A percentile compares a stretch with the other conserved stretches of the same genome.
Conservation (phyloP, 1,140 invertebrate species). For the Drosophila ironensis region DNA sequence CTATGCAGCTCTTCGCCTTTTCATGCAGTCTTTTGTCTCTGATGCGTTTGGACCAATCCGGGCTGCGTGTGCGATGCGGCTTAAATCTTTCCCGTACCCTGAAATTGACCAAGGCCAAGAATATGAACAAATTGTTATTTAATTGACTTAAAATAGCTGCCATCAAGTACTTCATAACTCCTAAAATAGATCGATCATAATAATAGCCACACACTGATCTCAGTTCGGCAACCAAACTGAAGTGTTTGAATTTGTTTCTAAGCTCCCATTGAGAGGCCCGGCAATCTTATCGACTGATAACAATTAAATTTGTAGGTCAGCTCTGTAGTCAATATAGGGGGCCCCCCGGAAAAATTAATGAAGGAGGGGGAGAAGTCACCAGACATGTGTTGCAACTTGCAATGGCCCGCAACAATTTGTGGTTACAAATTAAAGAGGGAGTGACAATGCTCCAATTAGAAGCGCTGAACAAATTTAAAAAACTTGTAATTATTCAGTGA, state of each 20-base stretch:
- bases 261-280: slow-evolving; percentile 19
- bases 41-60: slow-evolving; percentile 82
- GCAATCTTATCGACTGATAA: slow-evolving; percentile 70
- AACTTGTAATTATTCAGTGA: too few relatives aligned
- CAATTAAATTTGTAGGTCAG: slow-evolving; percentile 58
- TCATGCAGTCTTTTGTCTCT: slow-evolving; percentile 82
- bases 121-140: slow-evolving; percentile 1
- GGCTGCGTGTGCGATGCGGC: slow-evolving; percentile 74
- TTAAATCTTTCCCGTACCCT: slow-evolving; percentile 82
- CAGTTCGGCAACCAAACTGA: too few relatives aligned
- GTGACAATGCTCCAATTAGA: slow-evolving; percentile 18
- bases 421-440: neutral
- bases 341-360: neutral
- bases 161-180: slow-evolving; percentile 28
- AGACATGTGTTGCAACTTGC: slow-evolving; percentile 19
- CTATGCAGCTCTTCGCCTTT: slow-evolving; percentile 77
- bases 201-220: neutral
- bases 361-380: slow-evolving; percentile 18
- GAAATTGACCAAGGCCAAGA: slow-evolving; percentile 29
- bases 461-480: too few relatives aligned
- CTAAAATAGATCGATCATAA: slow-evolving; percentile 43
- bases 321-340: slow-evolving; percentile 41
- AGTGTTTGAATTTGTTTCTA: slow-evolving; percentile 1
- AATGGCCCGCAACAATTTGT: neutral
- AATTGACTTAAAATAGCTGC: slow-evolving; percentile 7